These are phyloP conservation scores for Butorides virescens DNA, from an alignment of 2,113 vertebrate genomes.

Conservation along the genomic window DNA sequence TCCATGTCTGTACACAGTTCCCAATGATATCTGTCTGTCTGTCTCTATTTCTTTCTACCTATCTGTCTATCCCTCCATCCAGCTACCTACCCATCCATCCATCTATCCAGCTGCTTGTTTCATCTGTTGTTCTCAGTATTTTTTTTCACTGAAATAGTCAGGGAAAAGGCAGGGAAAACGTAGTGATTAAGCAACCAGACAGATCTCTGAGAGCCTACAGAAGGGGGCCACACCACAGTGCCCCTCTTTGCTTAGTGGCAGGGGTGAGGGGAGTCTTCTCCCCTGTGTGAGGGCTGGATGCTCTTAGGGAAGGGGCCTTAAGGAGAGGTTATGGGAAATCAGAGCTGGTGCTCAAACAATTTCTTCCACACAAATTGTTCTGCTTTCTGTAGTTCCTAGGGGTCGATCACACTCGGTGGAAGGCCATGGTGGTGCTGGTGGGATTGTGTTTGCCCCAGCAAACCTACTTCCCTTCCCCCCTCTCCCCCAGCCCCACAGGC, in stretches of 20 bases:
- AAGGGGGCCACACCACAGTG: fast-evolving
- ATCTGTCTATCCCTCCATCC: background rate
- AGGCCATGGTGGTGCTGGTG: background rate
- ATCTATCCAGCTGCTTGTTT: background rate
- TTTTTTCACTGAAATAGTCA: background rate
- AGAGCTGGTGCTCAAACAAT: background rate
- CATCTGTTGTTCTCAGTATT: background rate
- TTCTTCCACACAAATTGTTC: background rate
- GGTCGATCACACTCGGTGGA: fast-evolving
- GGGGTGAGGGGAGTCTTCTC: background rate
- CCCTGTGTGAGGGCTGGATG: background rate
- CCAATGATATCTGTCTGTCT: background rate
- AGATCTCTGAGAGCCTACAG: background rate
- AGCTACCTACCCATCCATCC: background rate
- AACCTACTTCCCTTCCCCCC: background rate
- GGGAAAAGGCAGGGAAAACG: background rate
- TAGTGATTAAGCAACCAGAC: background rate
- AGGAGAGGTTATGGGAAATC: background rate
- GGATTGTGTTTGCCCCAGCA: background rate
- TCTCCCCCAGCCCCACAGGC: fast-evolving
- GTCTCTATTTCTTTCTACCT: no score
- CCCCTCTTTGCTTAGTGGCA: background rate
- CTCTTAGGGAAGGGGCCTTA: background rate
- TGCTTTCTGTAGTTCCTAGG: background rate
- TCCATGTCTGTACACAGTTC: background rate